Conservation (phyloP, 1,140 invertebrate species). For the Mycetomoellerius zeteki region DNA sequence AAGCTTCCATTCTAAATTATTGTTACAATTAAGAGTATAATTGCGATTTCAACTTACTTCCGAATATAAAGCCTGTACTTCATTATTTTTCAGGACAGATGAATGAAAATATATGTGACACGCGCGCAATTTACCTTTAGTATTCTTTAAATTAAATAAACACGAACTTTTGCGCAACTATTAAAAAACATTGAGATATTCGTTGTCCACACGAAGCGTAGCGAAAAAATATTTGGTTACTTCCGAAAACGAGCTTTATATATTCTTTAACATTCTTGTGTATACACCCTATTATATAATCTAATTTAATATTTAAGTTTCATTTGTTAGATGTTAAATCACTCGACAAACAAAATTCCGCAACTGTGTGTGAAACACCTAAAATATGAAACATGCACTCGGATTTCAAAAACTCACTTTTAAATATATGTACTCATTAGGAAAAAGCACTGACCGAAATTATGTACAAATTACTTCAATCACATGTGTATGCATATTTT, state of each 20-base stretch:
- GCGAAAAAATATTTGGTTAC: not conserved
- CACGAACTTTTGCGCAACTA: not conserved
- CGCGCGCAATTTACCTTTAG: not conserved
- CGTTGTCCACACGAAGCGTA: not conserved
- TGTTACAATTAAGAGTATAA: constrained; percentile 14
- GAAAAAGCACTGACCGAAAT: not conserved
- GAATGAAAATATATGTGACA: not conserved
- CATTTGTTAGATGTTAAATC: constrained; percentile 1
- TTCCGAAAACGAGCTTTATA: not conserved
- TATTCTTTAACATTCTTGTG: not conserved
- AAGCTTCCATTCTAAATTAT: constrained; percentile 29
- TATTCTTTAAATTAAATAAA: constrained; percentile 20
- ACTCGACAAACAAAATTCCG: not conserved
- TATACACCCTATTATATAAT: not conserved
- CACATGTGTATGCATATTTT: constrained; percentile 1
- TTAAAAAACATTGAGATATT: not conserved
- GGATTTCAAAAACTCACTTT: not conserved
- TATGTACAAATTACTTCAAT: constrained; percentile 19
- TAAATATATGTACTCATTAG: not conserved
- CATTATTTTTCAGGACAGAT: not conserved
- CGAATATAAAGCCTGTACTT: not conserved
- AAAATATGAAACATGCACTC: not conserved
- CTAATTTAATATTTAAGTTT: constrained; percentile 28
- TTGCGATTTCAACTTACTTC: not conserved
- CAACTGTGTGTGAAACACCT: not conserved